Percentiles rank a stretch among this genome's conserved stretches.
These are phyloP conservation scores for Drosophila hydei DNA, from an alignment of 1,140 invertebrate species.

Conservation along the genomic window DNA sequence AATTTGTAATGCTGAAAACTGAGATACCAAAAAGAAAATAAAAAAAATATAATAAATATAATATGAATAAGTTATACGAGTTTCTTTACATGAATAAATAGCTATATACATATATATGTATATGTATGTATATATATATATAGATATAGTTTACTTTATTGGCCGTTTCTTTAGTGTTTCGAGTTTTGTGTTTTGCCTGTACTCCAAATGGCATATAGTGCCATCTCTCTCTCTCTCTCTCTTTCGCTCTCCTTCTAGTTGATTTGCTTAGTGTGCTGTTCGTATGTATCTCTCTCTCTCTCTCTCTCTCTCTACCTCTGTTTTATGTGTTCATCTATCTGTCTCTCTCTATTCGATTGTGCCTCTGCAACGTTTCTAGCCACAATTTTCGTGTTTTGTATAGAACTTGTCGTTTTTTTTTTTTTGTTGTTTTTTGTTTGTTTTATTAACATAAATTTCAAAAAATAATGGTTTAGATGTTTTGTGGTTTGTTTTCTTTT, in stretches of 20 bases:
- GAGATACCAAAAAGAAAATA: slow-evolving; percentile 17
- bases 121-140: slow-evolving; percentile 16
- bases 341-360: slow-evolving; percentile 44
- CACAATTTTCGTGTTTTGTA: slow-evolving; percentile 5
- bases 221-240: background rate
- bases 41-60: slow-evolving; percentile 26
- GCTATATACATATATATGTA: slow-evolving; percentile 17
- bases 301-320: background rate
- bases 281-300: slow-evolving; percentile 4
- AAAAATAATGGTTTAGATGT: slow-evolving; percentile 74
- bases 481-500: slow-evolving; percentile 48
- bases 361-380: too few species aligned
- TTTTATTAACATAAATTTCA: slow-evolving; percentile 80
- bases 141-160: slow-evolving; percentile 46
- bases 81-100: slow-evolving; percentile 43
- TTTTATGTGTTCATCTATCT: slow-evolving; percentile 24
- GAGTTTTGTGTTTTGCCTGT: slow-evolving; percentile 8
- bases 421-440: slow-evolving; percentile 60
- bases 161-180: slow-evolving; percentile 14
- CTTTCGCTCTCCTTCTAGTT: background rate
- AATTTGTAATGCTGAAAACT: slow-evolving; percentile 36
- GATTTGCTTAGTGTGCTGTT: background rate
- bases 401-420: slow-evolving; percentile 16
- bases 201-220: background rate
- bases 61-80: slow-evolving; percentile 24